These are phyloP conservation scores for Sisyra nigra DNA, from an alignment of 2,888 invertebrate species.

Conservation along the genomic window DNA sequence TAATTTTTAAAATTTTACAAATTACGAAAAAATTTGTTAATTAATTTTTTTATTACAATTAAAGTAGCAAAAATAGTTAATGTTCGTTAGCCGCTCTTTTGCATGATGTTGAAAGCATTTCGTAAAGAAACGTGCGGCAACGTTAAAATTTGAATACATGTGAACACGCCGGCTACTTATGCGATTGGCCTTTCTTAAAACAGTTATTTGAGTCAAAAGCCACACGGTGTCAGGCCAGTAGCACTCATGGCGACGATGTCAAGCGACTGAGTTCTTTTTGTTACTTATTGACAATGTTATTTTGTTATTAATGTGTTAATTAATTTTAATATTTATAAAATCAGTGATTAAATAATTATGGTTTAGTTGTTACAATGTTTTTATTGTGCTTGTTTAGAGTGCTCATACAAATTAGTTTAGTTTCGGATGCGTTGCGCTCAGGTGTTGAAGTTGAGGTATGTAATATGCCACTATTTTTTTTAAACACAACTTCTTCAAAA, in stretches of 20 bases:
- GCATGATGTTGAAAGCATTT: too few relatives aligned
- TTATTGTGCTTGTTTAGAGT: conserved; percentile 5
- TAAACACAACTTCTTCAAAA: too few relatives aligned
- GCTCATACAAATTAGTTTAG: conserved; percentile 2
- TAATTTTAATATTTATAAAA: conserved; percentile 1
- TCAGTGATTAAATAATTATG: conserved; percentile 5
- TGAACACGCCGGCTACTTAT: not conserved
- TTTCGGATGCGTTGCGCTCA: conserved; percentile 6
- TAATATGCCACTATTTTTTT: too few relatives aligned
- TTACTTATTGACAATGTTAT: conserved; percentile 8
- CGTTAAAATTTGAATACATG: not conserved
- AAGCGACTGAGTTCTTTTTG: conserved; percentile 6
- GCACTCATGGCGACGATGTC: conserved; percentile 8
- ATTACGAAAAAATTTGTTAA: too few relatives aligned
- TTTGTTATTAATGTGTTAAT: conserved; percentile 5
- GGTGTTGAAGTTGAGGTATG: conserved; percentile 7
- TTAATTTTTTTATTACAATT: too few relatives aligned
- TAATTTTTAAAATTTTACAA: too few relatives aligned
- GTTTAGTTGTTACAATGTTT: conserved; percentile 7
- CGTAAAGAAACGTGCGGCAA: too few relatives aligned
- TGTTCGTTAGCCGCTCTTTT: too few relatives aligned
- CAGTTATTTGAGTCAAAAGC: conserved; percentile 3
- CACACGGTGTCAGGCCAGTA: conserved; percentile 7
- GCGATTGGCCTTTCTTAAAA: conserved; percentile 6
- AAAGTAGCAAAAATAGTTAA: too few relatives aligned